Evolutionary conservation across 35 echinoderm and acorn worm genomes (phyloP).

Genomic region (Stichopus chloronotus): DNA sequence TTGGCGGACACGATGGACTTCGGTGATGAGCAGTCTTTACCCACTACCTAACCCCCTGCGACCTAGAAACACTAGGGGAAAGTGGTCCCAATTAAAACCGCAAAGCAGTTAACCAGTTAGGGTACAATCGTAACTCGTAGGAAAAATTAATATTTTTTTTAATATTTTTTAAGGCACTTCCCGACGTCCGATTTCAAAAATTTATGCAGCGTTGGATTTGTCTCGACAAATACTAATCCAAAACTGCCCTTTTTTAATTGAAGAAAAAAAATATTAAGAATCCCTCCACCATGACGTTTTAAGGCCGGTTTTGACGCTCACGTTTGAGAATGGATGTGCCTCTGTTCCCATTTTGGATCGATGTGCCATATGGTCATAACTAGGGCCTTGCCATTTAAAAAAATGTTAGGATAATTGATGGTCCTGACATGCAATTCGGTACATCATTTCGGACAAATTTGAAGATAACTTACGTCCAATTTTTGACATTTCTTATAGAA

Average conservation of each 20-base stretch:
- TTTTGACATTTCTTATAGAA: too few species aligned
- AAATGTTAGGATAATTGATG: too few species aligned
- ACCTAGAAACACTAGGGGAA: background rate
- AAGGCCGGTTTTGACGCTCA: background rate
- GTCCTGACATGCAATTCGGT: too few species aligned
- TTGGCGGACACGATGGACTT: background rate
- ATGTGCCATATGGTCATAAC: background rate
- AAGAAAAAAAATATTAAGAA: background rate
- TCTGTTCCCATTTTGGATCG: background rate
- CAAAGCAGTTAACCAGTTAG: background rate
- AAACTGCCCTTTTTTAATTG: background rate
- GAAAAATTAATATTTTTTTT: background rate
- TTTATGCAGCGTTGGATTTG: background rate
- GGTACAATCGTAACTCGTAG: background rate
- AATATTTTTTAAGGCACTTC: background rate
- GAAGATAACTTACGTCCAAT: too few species aligned
- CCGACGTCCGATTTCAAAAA: background rate
- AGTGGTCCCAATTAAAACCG: background rate
- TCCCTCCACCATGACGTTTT: background rate
- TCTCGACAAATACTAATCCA: background rate
- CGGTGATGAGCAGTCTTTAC: background rate
- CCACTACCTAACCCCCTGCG: background rate
- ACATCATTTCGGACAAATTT: too few species aligned
- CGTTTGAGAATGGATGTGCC: background rate
- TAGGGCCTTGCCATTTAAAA: background rate